Evolutionary conservation across 2,888 invertebrate species (phyloP).

Genomic region (Eueremaeus valkanovi): DNA sequence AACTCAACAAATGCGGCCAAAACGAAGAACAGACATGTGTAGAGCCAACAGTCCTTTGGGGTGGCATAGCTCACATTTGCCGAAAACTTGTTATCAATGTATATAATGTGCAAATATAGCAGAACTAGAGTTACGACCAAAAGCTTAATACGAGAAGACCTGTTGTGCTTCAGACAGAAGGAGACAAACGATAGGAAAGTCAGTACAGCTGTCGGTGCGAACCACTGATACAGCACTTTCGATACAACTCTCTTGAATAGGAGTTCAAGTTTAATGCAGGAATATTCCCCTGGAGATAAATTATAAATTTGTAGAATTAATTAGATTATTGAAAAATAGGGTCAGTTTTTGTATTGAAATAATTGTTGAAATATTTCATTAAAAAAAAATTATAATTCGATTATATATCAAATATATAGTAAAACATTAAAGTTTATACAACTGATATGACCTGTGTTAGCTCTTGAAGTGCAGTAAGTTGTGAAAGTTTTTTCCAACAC

Average conservation of each 20-base stretch:
- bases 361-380: no score
- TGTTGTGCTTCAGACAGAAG: not conserved
- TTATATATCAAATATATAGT: constrained; percentile 54
- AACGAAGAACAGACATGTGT: not conserved
- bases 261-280: not conserved
- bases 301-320: not conserved
- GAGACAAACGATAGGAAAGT: not conserved
- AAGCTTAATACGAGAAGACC: not conserved
- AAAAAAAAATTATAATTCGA: no score
- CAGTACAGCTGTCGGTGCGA: not conserved
- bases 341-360: constrained; percentile 54
- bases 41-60: constrained; percentile 9
- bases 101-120: not conserved
- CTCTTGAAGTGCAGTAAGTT: constrained; percentile 53
- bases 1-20: constrained; percentile 6
- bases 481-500: no score
- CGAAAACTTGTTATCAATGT: not conserved
- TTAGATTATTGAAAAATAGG: not conserved
- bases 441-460: no score
- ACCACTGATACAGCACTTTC: not conserved
- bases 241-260: not conserved
- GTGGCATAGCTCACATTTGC: not conserved
- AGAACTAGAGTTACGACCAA: not conserved
- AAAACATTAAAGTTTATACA: no score
- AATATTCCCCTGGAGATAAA: not conserved